Evolutionary conservation across 1,140 invertebrate genomes (phyloP).

Genomic region (Ceratosolen fusciceps): DNA sequence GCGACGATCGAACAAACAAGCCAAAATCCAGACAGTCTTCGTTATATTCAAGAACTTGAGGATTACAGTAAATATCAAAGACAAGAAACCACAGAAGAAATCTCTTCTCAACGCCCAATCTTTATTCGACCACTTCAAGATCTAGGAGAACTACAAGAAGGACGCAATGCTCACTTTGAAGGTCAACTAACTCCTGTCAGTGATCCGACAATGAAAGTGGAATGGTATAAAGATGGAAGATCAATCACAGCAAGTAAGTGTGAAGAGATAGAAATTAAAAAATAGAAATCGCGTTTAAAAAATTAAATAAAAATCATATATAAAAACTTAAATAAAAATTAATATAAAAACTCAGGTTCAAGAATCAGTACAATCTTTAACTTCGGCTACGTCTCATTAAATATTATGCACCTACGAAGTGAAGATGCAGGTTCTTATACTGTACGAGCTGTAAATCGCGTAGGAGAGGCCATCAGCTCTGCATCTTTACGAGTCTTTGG

Average conservation of each 20-base stretch:
- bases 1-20: constrained; percentile 87
- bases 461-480: constrained; percentile 87
- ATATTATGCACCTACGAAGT: constrained; percentile 95
- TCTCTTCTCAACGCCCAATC: constrained; percentile 82
- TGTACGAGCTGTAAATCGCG: constrained; percentile 88
- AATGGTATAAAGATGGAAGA: constrained; percentile 98
- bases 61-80: constrained; percentile 91
- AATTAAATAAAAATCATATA: no score
- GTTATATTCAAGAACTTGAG: constrained; percentile 93
- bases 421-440: constrained; percentile 95
- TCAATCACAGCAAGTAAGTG: constrained; percentile 88
- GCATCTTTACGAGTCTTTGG: constrained; percentile 83
- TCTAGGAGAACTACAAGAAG: constrained; percentile 90
- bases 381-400: constrained; percentile 98
- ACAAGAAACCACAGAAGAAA: constrained; percentile 86
- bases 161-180: constrained; percentile 94
- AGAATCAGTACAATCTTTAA: constrained; percentile 96
- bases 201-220: constrained; percentile 97
- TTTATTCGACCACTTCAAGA: constrained; percentile 92
- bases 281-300: no score
- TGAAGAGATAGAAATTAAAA: no score
- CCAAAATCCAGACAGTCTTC: constrained; percentile 94
- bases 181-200: constrained; percentile 94
- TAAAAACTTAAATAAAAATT: constrained; percentile 11
- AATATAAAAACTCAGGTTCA: constrained; percentile 74